A percentile compares a stretch with the other conserved stretches of the same genome.
Conservation (phyloP, 2,797 vertebrate species). For the Oreochromis grahami region DNA sequence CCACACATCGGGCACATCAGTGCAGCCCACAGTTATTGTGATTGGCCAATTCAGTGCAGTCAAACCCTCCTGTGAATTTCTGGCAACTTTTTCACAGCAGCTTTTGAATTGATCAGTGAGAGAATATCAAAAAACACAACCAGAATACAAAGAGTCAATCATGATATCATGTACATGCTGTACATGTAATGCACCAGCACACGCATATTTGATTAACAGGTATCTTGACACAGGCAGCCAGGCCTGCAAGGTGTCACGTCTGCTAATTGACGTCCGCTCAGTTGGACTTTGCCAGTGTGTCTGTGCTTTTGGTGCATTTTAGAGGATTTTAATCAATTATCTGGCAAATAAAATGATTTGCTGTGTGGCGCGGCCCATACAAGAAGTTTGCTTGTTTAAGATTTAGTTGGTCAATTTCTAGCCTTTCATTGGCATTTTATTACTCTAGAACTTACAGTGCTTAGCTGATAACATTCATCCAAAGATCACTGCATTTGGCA, state of each 20-base stretch:
- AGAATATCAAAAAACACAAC: background rate
- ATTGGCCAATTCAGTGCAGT: background rate
- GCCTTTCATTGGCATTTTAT: background rate
- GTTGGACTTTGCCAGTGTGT: background rate
- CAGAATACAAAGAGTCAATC: background rate
- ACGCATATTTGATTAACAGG: background rate
- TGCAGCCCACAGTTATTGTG: background rate
- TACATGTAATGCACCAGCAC: background rate
- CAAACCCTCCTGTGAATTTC: background rate
- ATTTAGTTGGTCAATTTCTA: background rate
- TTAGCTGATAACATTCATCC: background rate
- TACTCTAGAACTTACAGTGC: background rate
- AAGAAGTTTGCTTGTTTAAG: background rate
- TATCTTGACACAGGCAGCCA: too few relatives aligned
- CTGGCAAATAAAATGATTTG: background rate
- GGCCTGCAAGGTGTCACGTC: background rate
- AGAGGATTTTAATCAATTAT: background rate
- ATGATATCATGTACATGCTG: background rate
- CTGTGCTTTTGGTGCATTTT: background rate
- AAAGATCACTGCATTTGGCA: background rate
- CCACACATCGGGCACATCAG: background rate
- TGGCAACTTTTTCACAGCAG: background rate
- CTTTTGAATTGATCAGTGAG: background rate
- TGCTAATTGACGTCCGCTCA: background rate
- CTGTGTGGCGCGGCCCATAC: background rate